Evolutionary conservation across 2,888 invertebrate species (phyloP), one percentile per base, ranked within the genome.

Genomic region (Oeneis ivallda): DNA sequence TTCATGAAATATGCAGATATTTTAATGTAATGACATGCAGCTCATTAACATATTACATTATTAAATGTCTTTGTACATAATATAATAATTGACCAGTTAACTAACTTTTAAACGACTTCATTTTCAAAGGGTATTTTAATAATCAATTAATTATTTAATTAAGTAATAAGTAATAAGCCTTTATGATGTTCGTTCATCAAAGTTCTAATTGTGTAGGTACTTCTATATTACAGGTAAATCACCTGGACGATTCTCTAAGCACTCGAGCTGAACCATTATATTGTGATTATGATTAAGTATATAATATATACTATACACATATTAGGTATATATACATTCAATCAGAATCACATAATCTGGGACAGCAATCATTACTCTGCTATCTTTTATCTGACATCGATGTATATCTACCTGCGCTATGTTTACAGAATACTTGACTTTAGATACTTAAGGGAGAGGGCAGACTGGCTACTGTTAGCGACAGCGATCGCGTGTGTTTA

Each of bases 11-110:
- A 26, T 26, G 26, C 26, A 26, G 26, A 26, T 13, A 6, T 32
- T 52, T 7, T n/a, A 52, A n/a, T 52, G 32, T 32, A 57, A 56
- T 2, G 45, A 15, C 62, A 54, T 54, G 5, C 54, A 49, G 26
- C 34, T 59, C 62, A 66, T 68, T 64, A 65, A 61, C 62, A 56
- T 34, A n/a, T 61, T 26, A 65, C 62, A 59, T 45, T 34, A 43
- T 41, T 61, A 37, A 66, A 68, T 43, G 54, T 37, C 47, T 53
- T 41, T 2, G 61, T 61, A 66, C 62, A 49, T 64, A 62, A n/a
- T 45, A 41, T 47, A 62, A 32, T 67, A 65, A 54, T 62, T 15
- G 26, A 13, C 32, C 41, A 13, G 47, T 50, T 7, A 57, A 52
- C 49, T 41, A 64, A 60, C 49, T 64, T 43, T 11, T 49, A n/a